Evolutionary conservation across 2,113 vertebrate genomes (phyloP).

Genomic region (Corvus moneduloides): DNA sequence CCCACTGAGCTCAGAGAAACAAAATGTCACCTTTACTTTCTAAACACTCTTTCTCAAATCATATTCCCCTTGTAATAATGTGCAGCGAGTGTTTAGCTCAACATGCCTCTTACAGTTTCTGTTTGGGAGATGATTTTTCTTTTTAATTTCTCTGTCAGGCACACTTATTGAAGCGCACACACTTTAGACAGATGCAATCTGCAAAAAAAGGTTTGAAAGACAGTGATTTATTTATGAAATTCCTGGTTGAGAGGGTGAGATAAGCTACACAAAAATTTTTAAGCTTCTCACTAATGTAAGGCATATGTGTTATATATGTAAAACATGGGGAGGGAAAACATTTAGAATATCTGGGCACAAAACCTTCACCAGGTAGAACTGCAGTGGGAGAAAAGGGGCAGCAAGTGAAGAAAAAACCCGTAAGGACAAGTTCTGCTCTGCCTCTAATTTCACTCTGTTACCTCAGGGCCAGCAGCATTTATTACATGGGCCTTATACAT

Average conservation of each 20-base stretch:
- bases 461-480: background rate
- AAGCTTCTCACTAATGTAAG: background rate
- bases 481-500: background rate
- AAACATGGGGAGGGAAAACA: background rate
- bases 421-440: background rate
- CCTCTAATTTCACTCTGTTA: background rate
- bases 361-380: background rate
- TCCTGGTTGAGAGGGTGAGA: slow-evolving; percentile 43
- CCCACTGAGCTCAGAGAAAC: slow-evolving; percentile 47
- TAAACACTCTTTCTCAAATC: slow-evolving; percentile 38
- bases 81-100: slow-evolving; percentile 47
- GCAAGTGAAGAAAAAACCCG: background rate
- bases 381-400: background rate
- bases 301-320: background rate
- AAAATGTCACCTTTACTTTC: slow-evolving; percentile 58
- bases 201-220: slow-evolving; percentile 58
- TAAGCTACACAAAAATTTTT: slow-evolving; percentile 29
- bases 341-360: background rate
- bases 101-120: slow-evolving; percentile 55
- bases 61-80: slow-evolving; percentile 52
- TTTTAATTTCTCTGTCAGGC: slow-evolving; percentile 71
- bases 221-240: slow-evolving; percentile 68
- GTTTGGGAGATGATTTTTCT: slow-evolving; percentile 66
- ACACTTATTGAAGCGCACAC: slow-evolving; percentile 62
- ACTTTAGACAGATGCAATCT: slow-evolving; percentile 46